Evolutionary conservation across 1,140 invertebrate genomes (phyloP).

Genomic region (Steinernema khuongi): DNA sequence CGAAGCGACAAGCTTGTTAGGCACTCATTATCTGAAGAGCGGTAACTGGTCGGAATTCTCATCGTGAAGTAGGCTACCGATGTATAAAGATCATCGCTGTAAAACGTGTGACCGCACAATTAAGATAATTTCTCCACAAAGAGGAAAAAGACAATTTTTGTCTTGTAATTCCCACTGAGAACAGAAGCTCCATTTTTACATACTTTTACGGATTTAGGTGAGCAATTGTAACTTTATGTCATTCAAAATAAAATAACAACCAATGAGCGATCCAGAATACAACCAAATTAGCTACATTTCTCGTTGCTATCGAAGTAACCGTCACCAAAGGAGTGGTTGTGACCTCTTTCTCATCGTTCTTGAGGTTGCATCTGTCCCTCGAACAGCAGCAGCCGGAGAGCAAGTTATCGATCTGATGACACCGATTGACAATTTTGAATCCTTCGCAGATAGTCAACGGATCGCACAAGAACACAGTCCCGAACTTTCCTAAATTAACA

Average conservation of each 20-base stretch:
- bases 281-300: background rate
- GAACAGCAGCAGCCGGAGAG: conserved; percentile 4
- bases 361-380: background rate
- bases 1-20: no score
- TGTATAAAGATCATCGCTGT: no score
- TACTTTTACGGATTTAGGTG: background rate
- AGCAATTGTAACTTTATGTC: background rate
- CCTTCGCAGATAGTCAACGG: background rate
- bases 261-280: no score
- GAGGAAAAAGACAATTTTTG: background rate
- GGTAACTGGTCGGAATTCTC: no score
- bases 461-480: background rate
- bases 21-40: no score
- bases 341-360: background rate
- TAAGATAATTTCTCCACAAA: background rate
- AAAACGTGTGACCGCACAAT: no score
- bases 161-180: background rate
- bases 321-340: no score
- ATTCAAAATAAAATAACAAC: no score
- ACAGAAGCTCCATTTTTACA: no score
- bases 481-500: background rate
- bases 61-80: no score
- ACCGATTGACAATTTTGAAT: background rate
- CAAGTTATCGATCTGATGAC: background rate
- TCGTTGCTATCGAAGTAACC: background rate